Base-by-base conservation (phyloP, 2,113 vertebrate species). In the Embiotoca jacksoni region DNA sequence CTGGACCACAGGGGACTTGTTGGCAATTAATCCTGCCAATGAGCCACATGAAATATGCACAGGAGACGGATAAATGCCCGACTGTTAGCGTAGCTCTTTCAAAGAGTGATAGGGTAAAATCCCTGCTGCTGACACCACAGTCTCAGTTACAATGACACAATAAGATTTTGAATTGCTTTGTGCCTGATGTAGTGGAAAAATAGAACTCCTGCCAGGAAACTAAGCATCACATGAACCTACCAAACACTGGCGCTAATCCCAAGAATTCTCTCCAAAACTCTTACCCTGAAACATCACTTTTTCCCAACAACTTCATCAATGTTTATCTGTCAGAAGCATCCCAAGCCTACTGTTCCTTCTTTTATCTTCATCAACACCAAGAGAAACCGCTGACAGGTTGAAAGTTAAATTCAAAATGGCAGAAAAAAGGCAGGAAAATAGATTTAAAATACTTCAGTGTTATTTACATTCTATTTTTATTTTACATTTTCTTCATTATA, bases 1-100 rank as follows among this genome's bases (percentile, higher is more conserved):
- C 79, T 79, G 83, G 80, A 91, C 90, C 90, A 91, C 87, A 71
- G 85, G 88, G 80, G 85, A 88, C 84, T 88, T 53, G 71, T 82
- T 88, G 85, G 78, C 88, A 89, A 92, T 94, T 93, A 92, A 93
- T 93, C 78, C 84, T 84, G 71, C 71, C 84, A 86, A 76, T 74
- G 83, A 83, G 82, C 81, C 86, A 67, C 52, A 55, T 82, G 83
- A 88, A 88, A 71, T 78, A 78, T 68, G 79, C 71, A 72, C 77
- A 66, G 52, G 72, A 60, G 77, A 72, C 69, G 60, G 75, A 81
- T 82, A 64, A 71, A 72, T 63, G 47, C 77, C 80, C 70, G 66
- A 76, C 54, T 76, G 67, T 63, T 80, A 73, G 54, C 33, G 16
- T 4, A 10, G 67, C 58, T 67, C 72, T 56, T 63, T 80, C 65